Evolutionary conservation across 2,113 vertebrate species (phyloP).

Genomic region (Paradisaea rubra): DNA sequence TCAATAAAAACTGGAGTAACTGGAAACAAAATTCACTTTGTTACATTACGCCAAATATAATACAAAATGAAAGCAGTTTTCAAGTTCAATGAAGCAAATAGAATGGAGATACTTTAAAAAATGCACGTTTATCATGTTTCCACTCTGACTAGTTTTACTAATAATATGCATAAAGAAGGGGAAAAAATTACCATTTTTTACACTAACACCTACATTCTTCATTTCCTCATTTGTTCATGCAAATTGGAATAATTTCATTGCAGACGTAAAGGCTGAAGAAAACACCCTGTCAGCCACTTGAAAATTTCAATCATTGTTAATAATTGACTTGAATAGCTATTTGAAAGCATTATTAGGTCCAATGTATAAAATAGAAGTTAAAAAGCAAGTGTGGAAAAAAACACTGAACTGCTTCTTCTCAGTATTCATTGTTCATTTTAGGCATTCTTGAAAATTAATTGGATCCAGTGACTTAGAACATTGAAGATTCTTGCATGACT

Average conservation of each 20-base stretch:
- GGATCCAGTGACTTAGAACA: slow-evolving; percentile 63
- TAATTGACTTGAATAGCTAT: slow-evolving; percentile 17
- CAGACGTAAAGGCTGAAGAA: neutral
- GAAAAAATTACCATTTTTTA: neutral
- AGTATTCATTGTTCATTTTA: slow-evolving; percentile 56
- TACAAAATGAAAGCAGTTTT: neutral
- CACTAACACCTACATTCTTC: neutral
- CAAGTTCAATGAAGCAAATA: neutral
- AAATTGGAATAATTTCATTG: neutral
- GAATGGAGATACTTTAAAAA: neutral
- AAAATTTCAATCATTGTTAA: neutral
- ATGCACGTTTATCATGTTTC: neutral
- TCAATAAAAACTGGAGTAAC: neutral
- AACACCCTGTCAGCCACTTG: neutral
- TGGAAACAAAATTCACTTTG: neutral
- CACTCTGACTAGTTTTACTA: neutral
- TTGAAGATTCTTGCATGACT: slow-evolving; percentile 68
- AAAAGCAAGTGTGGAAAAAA: neutral
- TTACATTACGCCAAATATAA: neutral
- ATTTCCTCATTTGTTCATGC: neutral
- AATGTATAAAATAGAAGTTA: slow-evolving; percentile 1
- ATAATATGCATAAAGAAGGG: neutral
- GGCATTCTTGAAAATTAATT: slow-evolving; percentile 64
- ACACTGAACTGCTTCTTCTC: neutral
- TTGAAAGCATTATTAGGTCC: slow-evolving; percentile 31